Conservation (phyloP, 2,888 invertebrate genomes). For the Andrena fulva region DNA sequence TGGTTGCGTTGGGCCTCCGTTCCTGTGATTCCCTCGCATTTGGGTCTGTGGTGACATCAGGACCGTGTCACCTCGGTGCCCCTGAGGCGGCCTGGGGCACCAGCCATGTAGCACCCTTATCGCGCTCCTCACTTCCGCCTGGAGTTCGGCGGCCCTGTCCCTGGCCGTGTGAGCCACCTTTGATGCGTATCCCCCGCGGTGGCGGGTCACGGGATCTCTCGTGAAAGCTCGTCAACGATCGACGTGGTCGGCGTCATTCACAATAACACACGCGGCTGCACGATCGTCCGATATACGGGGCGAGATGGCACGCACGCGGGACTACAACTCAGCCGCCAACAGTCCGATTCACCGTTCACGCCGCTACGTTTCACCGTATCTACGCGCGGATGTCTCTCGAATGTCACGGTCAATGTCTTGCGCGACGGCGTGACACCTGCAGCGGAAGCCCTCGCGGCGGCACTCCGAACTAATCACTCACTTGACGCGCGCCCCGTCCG, state of each 20-base stretch:
- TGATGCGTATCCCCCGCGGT: constrained; percentile 67
- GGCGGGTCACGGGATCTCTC: constrained; percentile 55
- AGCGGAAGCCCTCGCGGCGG: constrained; percentile 61
- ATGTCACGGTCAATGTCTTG: constrained; percentile 76
- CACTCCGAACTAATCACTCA: constrained; percentile 63
- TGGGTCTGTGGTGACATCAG: constrained; percentile 83
- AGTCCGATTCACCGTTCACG: constrained; percentile 11
- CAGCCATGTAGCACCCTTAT: constrained; percentile 83
- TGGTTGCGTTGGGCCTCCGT: constrained; percentile 65
- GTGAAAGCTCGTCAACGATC: constrained; percentile 26
- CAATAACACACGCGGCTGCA: constrained; percentile 41
- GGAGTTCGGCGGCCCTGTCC: constrained; percentile 81
- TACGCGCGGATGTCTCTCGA: constrained; percentile 57
- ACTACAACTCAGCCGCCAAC: background rate
- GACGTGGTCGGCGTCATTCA: constrained; percentile 52
- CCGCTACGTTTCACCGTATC: constrained; percentile 39
- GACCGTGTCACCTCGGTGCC: constrained; percentile 77
- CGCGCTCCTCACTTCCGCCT: constrained; percentile 83
- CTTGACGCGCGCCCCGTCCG: constrained; percentile 46
- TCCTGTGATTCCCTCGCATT: constrained; percentile 73
- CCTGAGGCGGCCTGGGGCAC: constrained; percentile 80
- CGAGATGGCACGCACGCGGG: background rate
- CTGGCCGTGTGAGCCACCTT: constrained; percentile 83
- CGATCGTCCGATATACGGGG: background rate
- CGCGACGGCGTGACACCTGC: constrained; percentile 72